Evolutionary conservation across 2,113 vertebrate genomes (phyloP).

Genomic region (Charadrius vociferus): DNA sequence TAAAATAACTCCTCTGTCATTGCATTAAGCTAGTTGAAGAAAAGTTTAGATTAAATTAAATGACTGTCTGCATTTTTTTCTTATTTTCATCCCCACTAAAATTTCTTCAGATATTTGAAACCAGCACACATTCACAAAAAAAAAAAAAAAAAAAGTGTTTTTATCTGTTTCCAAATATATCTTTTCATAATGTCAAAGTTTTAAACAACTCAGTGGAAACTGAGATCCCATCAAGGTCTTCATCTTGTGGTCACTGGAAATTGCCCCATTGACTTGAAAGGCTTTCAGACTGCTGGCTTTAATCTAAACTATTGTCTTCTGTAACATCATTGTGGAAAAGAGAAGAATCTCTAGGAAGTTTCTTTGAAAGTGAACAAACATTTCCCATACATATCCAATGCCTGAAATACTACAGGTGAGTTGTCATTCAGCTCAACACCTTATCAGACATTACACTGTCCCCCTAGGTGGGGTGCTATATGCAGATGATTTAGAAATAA

Average conservation of each 20-base stretch:
- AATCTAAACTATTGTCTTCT: background rate
- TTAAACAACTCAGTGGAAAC: background rate
- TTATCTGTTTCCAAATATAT: background rate
- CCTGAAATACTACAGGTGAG: background rate
- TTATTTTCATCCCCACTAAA: background rate
- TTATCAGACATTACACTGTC: background rate
- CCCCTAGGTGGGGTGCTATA: background rate
- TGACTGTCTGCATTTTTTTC: background rate
- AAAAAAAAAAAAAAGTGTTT: too few relatives aligned
- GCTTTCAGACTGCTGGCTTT: background rate
- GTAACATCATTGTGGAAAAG: background rate
- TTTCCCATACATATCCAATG: background rate
- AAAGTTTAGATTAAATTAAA: background rate
- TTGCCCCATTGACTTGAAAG: background rate
- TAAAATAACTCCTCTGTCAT: background rate
- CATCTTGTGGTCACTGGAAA: background rate
- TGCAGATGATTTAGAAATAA: background rate
- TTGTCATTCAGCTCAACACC: background rate
- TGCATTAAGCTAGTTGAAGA: background rate
- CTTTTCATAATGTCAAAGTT: background rate
- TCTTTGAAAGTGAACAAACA: background rate
- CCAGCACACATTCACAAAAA: accelerated
- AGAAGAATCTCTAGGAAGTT: background rate
- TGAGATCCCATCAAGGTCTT: background rate
- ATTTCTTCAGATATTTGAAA: background rate